phyloP scores from a whole-genome alignment of 2,797 vertebrate genomes.

The Tragopan temminckii region DNA sequence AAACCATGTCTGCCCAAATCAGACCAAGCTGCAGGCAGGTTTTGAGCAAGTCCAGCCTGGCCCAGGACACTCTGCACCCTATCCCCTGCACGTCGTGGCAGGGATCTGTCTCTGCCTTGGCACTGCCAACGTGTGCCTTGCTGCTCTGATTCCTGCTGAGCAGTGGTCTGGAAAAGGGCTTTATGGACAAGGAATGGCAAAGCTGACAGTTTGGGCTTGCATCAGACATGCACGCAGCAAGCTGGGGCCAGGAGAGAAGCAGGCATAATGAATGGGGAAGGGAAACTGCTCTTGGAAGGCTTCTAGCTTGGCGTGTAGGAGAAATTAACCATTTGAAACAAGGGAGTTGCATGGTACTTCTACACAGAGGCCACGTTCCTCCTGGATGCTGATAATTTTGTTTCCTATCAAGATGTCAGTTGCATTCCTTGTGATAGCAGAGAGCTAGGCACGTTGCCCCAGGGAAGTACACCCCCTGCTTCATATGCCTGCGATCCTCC shows the following conservation, averaged over 20 bases:
- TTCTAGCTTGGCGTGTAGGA: background rate
- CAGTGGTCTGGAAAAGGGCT: conserved; percentile 47
- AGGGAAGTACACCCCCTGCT: background rate
- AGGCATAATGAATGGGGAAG: conserved; percentile 49
- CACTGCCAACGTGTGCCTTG: background rate
- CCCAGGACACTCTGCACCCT: background rate
- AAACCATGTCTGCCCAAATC: background rate
- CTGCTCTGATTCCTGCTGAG: background rate
- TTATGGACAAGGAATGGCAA: conserved; percentile 56
- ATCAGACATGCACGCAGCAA: conserved; percentile 37
- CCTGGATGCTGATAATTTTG: background rate
- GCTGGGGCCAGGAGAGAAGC: background rate
- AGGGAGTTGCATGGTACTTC: background rate
- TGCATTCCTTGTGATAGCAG: background rate
- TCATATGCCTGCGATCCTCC: background rate
- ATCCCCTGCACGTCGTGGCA: background rate
- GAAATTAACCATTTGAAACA: conserved; percentile 43
- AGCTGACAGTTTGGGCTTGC: conserved; percentile 9
- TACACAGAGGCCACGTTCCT: background rate
- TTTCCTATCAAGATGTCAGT: conserved; percentile 1
- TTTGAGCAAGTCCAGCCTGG: conserved; percentile 3
- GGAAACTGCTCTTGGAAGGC: conserved; percentile 58
- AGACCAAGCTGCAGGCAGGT: background rate
- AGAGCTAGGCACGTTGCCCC: background rate
- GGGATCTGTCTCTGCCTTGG: background rate